Percentiles rank a stretch among this genome's conserved stretches.
These are phyloP conservation scores for Dynastes hyllus DNA, from an alignment of 2,888 invertebrate genomes.

Conservation along the genomic window DNA sequence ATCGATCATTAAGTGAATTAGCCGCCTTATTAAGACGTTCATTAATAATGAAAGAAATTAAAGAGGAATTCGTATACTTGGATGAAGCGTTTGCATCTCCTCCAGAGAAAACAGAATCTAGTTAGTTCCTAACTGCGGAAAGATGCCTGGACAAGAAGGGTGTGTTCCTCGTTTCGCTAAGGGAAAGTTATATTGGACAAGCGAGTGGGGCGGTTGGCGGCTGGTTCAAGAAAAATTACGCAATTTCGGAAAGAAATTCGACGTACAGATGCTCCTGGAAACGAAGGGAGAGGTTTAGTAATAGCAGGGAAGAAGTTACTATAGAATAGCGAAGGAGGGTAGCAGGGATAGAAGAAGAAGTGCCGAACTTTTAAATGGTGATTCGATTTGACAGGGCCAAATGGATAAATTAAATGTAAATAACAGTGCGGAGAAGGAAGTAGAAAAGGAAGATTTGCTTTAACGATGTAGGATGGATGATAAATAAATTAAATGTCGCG, in stretches of 20 bases:
- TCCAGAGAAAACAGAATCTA: too few relatives aligned
- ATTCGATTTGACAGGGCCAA: slow-evolving; percentile 36
- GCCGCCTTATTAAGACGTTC: neutral
- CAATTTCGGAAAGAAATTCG: slow-evolving; percentile 47
- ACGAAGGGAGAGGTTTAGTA: neutral
- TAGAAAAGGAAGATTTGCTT: neutral
- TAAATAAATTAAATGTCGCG: too few relatives aligned
- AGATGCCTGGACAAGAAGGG: neutral
- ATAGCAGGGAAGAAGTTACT: neutral
- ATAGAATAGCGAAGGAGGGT: neutral
- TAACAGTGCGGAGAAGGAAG: slow-evolving; percentile 6
- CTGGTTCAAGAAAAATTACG: slow-evolving; percentile 41
- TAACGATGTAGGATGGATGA: too few relatives aligned
- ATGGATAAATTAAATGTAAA: slow-evolving; percentile 47
- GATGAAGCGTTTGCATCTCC: neutral
- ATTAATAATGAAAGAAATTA: slow-evolving; percentile 28
- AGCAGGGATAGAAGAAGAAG: slow-evolving; percentile 9
- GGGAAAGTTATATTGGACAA: slow-evolving; percentile 46
- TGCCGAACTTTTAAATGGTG: slow-evolving; percentile 42
- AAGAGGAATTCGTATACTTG: neutral
- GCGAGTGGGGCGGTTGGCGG: slow-evolving; percentile 14
- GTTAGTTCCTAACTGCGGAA: neutral
- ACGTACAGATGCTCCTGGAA: slow-evolving; percentile 29
- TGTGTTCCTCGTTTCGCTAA: neutral
- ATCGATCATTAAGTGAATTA: slow-evolving; percentile 44